Evolutionary conservation across 2,888 invertebrate genomes (phyloP).

Genomic region (Caenorhabditis plicata): DNA sequence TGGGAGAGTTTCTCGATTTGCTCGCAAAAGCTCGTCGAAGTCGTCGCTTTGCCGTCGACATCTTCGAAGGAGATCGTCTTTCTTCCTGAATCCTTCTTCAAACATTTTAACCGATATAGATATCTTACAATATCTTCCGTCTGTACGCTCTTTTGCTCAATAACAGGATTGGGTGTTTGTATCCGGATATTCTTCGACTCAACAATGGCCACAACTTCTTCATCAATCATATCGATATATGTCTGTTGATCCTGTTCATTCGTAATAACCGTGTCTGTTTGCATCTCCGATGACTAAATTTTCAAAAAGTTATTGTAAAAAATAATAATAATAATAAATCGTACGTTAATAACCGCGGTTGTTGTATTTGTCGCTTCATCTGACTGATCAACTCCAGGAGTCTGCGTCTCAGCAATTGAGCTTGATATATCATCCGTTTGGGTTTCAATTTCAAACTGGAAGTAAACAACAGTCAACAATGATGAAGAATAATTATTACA

Average conservation of each 20-base stretch:
- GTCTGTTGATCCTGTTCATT: constrained; percentile 58
- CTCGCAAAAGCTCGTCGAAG: constrained; percentile 47
- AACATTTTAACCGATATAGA: background rate
- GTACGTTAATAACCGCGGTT: constrained; percentile 14
- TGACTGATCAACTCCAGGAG: constrained; percentile 27
- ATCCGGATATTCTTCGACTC: constrained; percentile 56
- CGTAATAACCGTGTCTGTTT: constrained; percentile 50
- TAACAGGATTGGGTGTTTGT: constrained; percentile 57
- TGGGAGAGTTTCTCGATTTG: constrained; percentile 32
- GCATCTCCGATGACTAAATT: constrained; percentile 44
- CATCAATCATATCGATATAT: constrained; percentile 47
- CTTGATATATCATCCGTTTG: constrained; percentile 38
- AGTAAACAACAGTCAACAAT: constrained; percentile 14
- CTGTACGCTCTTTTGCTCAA: constrained; percentile 50
- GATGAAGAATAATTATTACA: constrained; percentile 4
- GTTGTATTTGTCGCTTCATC: constrained; percentile 47
- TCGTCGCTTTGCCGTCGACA: constrained; percentile 52
- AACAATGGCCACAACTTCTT: constrained; percentile 51
- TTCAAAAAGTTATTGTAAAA: background rate
- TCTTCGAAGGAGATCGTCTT: constrained; percentile 51
- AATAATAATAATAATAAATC: background rate
- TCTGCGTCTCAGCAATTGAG: constrained; percentile 46
- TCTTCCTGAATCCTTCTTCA: constrained; percentile 23
- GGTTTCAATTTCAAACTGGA: constrained; percentile 27
- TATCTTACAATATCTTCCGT: constrained; percentile 49